Conservation (phyloP, 2,113 vertebrate genomes). For the Hemibagrus wyckioides region DNA sequence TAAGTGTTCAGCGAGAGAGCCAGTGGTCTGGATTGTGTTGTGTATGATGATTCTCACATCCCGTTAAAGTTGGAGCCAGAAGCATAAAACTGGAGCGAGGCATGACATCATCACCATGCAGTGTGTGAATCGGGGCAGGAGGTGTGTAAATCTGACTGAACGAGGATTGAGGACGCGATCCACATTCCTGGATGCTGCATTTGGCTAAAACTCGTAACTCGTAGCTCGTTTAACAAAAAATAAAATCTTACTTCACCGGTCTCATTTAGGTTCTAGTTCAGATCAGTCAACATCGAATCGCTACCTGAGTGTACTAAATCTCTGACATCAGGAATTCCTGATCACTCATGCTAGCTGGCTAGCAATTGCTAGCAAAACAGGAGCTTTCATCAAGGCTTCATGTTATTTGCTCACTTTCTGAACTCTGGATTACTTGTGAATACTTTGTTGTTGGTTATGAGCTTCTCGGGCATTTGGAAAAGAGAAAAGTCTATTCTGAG, state of each 20-base stretch:
- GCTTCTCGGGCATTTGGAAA: not conserved
- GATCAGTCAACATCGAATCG: not conserved
- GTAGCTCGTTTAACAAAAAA: not conserved
- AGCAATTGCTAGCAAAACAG: not conserved
- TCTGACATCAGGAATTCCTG: not conserved
- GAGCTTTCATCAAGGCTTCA: not conserved
- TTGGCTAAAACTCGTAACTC: not conserved
- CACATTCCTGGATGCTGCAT: not conserved
- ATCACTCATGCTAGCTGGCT: not conserved
- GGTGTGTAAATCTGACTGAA: not conserved
- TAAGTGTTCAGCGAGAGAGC: not conserved
- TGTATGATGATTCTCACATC: not conserved
- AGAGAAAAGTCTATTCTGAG: not conserved
- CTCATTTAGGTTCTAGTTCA: not conserved
- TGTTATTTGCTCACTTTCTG: not conserved
- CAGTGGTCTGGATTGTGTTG: conserved; percentile 5
- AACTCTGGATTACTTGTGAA: no score
- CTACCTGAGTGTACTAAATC: not conserved
- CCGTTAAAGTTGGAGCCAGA: not conserved
- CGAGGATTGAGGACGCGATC: not conserved
- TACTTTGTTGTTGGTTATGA: not conserved
- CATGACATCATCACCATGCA: not conserved
- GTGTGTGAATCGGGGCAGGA: not conserved
- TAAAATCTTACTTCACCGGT: not conserved
- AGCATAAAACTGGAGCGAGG: not conserved